Evolutionary conservation across 2,888 invertebrate genomes (phyloP), one percentile per base, ranked within the genome.

Genomic region (Ceramica pisi): DNA sequence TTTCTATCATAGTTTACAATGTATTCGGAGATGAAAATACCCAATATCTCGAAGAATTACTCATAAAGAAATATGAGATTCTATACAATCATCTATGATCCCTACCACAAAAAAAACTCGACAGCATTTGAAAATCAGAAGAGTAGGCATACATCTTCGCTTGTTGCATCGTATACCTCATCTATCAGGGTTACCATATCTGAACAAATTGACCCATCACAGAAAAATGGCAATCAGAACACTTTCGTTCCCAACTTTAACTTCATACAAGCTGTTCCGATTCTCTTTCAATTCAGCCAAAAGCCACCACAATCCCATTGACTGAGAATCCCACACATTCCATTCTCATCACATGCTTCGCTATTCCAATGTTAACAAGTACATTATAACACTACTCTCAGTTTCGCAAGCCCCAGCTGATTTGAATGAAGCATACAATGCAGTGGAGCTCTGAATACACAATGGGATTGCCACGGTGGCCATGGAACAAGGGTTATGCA

Each of bases 401-500:
- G 67, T 86, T 81, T 85, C 83, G 72, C 65, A 74, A 78, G 60
- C 60, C 78, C 74, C 82, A 82, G 76, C 83, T 87, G 84, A 88
- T 87, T 85, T 81, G 81, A 87, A 88, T 84, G 82, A 62, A 51
- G 63, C 51, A 53, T 60, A 74, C 79, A 77, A 80, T 72, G 75
- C 79, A 62, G 48, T 66, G 56, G 31, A 70, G 71, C 38, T 73
- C 35, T 63, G 80, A 78, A 81, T 85, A 80, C 70, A 86, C 86
- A 86, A 86, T 86, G 69, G 85, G 74, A 81, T 67, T 38, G 78
- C 65, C 51, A 64, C 46, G 65, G 81, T 79, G 86, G 57, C 86
- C 85, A 79, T 84, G 83, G 55, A 59, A 51, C 23, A 38, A 23
- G 56, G 67, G 53, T 81, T 78, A 73, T 75, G 81, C 69, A 82